Conservation (phyloP, 2,797 vertebrate species). For the Epinephelus malabaricus region DNA sequence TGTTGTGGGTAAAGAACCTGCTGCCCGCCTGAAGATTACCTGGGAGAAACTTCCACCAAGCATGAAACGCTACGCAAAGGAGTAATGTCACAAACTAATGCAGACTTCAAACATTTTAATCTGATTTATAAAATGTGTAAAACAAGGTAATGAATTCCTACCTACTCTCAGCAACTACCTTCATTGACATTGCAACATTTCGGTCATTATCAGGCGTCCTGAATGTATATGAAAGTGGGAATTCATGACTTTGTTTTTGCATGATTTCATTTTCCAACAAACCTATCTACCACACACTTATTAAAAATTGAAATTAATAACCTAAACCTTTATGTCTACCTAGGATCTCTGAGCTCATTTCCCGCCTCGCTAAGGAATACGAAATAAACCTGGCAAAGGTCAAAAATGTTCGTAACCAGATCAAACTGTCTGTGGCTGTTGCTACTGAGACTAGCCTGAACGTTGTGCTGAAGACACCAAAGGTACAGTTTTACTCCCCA, state of each 20-base stretch:
- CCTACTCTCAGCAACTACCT: no score
- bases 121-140: background rate
- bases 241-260: slow-evolving; percentile 13
- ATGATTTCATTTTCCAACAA: background rate
- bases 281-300: background rate
- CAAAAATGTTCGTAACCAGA: slow-evolving; percentile 81
- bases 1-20: slow-evolving; percentile 81
- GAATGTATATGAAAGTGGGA: background rate
- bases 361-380: slow-evolving; percentile 46
- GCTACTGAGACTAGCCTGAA: slow-evolving; percentile 69
- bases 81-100: slow-evolving; percentile 73
- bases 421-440: slow-evolving; percentile 76
- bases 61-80: slow-evolving; percentile 64
- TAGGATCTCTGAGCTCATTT: slow-evolving; percentile 81
- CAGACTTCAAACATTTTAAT: background rate
- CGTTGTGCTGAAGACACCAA: slow-evolving; percentile 75
- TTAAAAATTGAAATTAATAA: background rate
- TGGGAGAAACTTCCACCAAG: slow-evolving; percentile 85
- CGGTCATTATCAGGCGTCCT: background rate
- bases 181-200: background rate
- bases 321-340: slow-evolving; percentile 1
- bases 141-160: slow-evolving; percentile 1
- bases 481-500: slow-evolving; percentile 49
- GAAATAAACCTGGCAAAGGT: slow-evolving; percentile 64
- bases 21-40: slow-evolving; percentile 81